phyloP scores from a whole-genome alignment of 2,113 vertebrate species.

The Fukomys damarensis region DNA sequence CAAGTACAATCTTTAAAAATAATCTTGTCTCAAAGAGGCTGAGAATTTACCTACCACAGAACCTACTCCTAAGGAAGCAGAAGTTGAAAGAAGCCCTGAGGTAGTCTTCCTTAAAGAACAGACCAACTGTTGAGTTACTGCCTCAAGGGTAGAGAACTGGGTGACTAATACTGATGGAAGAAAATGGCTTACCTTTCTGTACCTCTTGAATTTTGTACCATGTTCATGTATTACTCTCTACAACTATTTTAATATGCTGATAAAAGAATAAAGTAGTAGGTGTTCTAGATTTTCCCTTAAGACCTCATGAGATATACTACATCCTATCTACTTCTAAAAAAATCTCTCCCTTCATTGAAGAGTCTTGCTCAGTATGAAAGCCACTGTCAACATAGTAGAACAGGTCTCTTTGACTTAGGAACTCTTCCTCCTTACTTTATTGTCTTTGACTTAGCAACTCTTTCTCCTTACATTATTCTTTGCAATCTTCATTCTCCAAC shows the following conservation, averaged over 20 bases:
- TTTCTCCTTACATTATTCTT: neutral
- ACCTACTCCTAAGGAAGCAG: neutral
- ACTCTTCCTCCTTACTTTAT: neutral
- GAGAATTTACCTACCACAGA: conserved; percentile 9
- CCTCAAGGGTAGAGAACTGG: neutral
- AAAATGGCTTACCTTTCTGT: neutral
- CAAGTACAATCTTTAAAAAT: neutral
- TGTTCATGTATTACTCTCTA: neutral
- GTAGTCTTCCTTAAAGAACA: neutral
- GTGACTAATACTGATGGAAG: neutral
- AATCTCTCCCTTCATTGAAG: conserved; percentile 12
- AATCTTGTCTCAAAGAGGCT: neutral
- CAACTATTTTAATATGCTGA: neutral
- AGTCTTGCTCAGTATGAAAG: neutral
- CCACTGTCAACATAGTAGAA: neutral
- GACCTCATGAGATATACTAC: neutral
- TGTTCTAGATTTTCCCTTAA: neutral
- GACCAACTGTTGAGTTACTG: neutral
- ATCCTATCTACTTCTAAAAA: neutral
- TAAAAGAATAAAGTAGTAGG: neutral
- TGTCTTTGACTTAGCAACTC: neutral
- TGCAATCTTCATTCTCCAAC: neutral
- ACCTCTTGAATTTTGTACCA: conserved; percentile 12
- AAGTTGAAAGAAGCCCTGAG: neutral
- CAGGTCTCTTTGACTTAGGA: neutral